Base-by-base conservation (phyloP, 2,888 invertebrate species). In the Deilephila elpenor region DNA sequence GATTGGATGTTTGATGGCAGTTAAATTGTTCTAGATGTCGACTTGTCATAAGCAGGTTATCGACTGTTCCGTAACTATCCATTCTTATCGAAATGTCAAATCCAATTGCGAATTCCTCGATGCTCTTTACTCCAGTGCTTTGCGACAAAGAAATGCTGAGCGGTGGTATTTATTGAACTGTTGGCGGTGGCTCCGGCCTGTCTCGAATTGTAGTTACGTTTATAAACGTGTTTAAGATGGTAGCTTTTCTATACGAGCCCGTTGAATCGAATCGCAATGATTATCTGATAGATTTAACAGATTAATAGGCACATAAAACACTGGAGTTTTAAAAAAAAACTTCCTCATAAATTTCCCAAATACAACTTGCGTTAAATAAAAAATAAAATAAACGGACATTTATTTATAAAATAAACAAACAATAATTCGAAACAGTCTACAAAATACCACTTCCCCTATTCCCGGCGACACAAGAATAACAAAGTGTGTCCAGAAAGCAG, bases 1-100 rank as follows among this genome's bases (percentile, higher is more conserved):
- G 2, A 70, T n/a, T 74, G 44, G 20, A 17, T 11, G 4, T 44
- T 0, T 1, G 11, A 0, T 61, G 70, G 62, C 7, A 32, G 56
- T 80, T 79, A 78, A 0, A 75, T 70, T 73, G 70, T 80, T 82
- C 53, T 73, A 37, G 44, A 67, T 29, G 44, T n/a, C 0, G 29
- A 32, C 19, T 71, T 85, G 84, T 86, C 86, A 83, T 81, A 79
- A 82, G 80, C 84, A 86, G 84, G 85, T 85, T 86, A 83, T 85
- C 79, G 85, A 81, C 81, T 80, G 80, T 78, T 84, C 76, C 79
- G 76, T 81, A 83, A 86, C 85, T 84, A 85, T 86, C 84, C 83
- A 84, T 83, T 83, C 79, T 82, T 86, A 86, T 85, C 82, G 82
- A 82, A 79, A 87, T 83, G 85, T 83, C 84, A 83, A 79, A 82